These are phyloP conservation scores for Ichneumoninae sp. DNA, from an alignment of 2,888 invertebrate genomes.

Conservation along the genomic window DNA sequence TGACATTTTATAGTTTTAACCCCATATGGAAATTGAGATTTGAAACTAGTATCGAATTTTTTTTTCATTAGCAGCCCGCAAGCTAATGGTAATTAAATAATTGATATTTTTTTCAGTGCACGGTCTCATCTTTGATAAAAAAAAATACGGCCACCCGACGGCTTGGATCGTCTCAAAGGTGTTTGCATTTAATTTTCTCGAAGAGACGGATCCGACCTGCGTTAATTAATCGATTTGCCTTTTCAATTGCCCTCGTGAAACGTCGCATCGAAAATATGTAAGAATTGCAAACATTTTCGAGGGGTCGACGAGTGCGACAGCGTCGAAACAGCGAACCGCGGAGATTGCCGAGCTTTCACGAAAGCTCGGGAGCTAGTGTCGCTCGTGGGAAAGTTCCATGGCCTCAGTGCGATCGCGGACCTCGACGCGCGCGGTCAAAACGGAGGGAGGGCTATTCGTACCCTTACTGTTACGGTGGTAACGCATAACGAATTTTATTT, in stretches of 20 bases:
- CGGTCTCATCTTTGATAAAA: too few species aligned
- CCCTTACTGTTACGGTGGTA: not conserved
- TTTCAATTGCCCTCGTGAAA: not conserved
- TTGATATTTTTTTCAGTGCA: too few species aligned
- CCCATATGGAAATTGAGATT: too few species aligned
- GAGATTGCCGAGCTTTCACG: constrained; percentile 77
- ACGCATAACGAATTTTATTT: constrained; percentile 25
- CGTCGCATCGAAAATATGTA: not conserved
- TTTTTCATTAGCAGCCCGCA: too few species aligned
- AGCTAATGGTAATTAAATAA: too few species aligned
- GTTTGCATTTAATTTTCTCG: not conserved
- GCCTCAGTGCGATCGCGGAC: constrained; percentile 80
- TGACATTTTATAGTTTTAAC: too few species aligned
- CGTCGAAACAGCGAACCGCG: constrained; percentile 61
- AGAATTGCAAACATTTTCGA: constrained; percentile 22
- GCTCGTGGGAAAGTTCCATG: constrained; percentile 75
- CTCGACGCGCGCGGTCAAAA: constrained; percentile 77
- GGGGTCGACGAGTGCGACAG: constrained; percentile 40
- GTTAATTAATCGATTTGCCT: not conserved
- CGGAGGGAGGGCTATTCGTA: constrained; percentile 45
- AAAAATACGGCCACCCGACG: too few species aligned
- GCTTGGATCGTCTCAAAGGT: too few species aligned
- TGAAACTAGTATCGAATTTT: too few species aligned
- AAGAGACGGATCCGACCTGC: not conserved
- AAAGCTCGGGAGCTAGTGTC: constrained; percentile 67